Base-by-base conservation (phyloP, 2,888 invertebrate genomes). In the Resseliella maxima region DNA sequence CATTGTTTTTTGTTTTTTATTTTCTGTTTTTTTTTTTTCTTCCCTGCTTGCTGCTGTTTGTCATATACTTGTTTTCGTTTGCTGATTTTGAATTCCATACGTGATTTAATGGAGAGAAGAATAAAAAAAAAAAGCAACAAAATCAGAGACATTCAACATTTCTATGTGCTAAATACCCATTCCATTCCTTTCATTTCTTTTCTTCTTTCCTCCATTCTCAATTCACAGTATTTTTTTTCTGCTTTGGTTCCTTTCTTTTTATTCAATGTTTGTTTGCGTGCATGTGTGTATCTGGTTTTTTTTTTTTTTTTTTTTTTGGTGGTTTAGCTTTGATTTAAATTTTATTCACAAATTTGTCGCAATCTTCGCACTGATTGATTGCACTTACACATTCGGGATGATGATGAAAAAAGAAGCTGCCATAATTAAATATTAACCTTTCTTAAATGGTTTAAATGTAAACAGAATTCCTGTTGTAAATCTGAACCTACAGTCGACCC, bases 141-240 rank as follows among this genome's bases (percentile, higher is more conserved):
- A 8, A 50, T 50, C n/a, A n/a, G n/a, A n/a, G n/a, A n/a, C n/a
- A n/a, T n/a, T n/a, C 59, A 31, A 31, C 72, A 15, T 21, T 72
- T 72, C 72, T 72, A 31, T 72, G 72, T 72, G 72, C 31, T 72
- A 31, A 72, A 72, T 72, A 72, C 31, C n/a, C 31, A 72, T 72
- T 72, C 72, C 72, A 3, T 72, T 72, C 72, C 15, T 72, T 59
- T 50, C 21, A 10, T 50, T 18, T 18, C 15, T 50, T 18, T 8
- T 18, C 50, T 8, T 50, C 21, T 59, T 24, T n/a, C 59, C 24
- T 59, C 5, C 24, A 59, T 59, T 59, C 2, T 24, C 24, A 59
- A 59, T 24, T 50, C 46, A 50, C 18, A 15, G 46, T 50, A n/a
- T n/a, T n/a, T n/a, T 18, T 50, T 50, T 50, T 50, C 46, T 15